A percentile compares a stretch with the other conserved stretches of the same genome.
phyloP scores from a whole-genome alignment of 2,797 vertebrate species.

The Amniataba percoides region DNA sequence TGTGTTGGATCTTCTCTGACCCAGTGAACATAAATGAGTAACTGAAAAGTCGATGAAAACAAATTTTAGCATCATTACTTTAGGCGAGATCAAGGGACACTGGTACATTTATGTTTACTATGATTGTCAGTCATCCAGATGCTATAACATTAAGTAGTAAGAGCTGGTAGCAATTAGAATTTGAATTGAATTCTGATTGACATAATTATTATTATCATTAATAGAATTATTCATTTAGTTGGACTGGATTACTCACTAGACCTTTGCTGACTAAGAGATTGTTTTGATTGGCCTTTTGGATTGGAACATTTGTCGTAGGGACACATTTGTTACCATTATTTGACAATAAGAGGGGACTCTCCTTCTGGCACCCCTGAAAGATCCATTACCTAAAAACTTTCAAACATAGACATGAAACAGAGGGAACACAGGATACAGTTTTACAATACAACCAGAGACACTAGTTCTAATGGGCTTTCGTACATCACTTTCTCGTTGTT shows the following conservation, averaged over 20 bases:
- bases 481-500: neutral
- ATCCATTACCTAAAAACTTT: conserved; percentile 78
- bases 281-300: conserved; percentile 48
- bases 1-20: too few species aligned
- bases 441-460: conserved; percentile 5
- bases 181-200: conserved; percentile 17
- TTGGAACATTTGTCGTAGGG: conserved; percentile 9
- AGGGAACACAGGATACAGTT: conserved; percentile 8
- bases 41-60: too few species aligned
- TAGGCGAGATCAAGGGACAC: too few species aligned
- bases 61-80: too few species aligned
- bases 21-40: too few species aligned
- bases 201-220: neutral
- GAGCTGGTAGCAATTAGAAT: neutral
- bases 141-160: too few species aligned
- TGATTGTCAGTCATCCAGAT: too few species aligned
- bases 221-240: neutral
- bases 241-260: neutral
- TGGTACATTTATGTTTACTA: too few species aligned
- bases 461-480: neutral
- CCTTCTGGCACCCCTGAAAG: conserved; percentile 75
- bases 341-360: conserved; percentile 45
- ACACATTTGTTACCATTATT: conserved; percentile 65
- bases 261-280: neutral
- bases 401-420: conserved; percentile 45